Evolutionary conservation across 2,888 invertebrate genomes (phyloP), one percentile per base, ranked within the genome.

Genomic region (Helobdella robusta): DNA sequence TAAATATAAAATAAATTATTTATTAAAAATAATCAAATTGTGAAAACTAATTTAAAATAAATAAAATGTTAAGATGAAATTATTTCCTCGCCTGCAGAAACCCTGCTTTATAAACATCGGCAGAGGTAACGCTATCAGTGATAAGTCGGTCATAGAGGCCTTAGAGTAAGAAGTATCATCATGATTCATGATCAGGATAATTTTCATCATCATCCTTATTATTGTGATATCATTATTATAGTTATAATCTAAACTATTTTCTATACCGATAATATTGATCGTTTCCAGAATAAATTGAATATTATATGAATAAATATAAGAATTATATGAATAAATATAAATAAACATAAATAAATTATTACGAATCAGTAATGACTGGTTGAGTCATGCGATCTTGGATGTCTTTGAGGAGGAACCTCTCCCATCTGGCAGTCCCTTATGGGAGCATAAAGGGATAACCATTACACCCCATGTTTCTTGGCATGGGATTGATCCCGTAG

Each of bases 61-160:
- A n/a, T n/a, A n/a, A n/a, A n/a, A n/a, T n/a, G n/a, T n/a, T n/a
- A n/a, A n/a, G n/a, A n/a, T n/a, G n/a, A n/a, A n/a, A n/a, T n/a
- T 46, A 15, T 60, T 25, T 18, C n/a, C n/a, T 28, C n/a, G n/a
- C n/a, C 64, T 73, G 20, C 73, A 77, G 75, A 72, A 75, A 59
- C 73, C 82, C 20, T 78, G 84, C 44, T 82, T 85, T 69, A 83
- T 85, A n/a, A 85, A 85, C 73, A 78, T 84, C 66, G 85, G 84
- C 1, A 76, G 84, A 73, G 84, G 84, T 40, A 80, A 80, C 68
- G 75, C 84, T n/a, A 82, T 84, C 20, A 77, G 76, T 67, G 84
- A 84, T 73, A 69, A 72, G 1, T 81, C 81, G 68, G 74, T 85
- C 36, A 69, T 84, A 4, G 75, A 78, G 58, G 84, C 84, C 15